Evolutionary conservation across 2,113 vertebrate genomes (phyloP), one percentile per base, ranked within the genome.

Genomic region (Cyanocitta stelleri): DNA sequence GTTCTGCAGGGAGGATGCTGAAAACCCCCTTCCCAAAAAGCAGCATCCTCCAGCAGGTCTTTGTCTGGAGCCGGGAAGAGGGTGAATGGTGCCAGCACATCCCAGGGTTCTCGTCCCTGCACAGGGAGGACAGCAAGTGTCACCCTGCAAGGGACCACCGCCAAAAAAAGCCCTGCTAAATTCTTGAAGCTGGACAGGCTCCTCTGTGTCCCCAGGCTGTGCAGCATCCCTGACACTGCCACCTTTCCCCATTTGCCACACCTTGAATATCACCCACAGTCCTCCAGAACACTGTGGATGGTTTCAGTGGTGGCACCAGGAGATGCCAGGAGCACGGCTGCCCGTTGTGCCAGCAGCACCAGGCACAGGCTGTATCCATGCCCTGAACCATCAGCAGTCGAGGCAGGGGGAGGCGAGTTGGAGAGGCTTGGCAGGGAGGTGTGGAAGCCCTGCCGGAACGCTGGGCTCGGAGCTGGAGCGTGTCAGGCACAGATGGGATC

Each of bases 401-500:
- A 67, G 89, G 74, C 73, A 9, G 54, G 74, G 68, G 82, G 52
- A 73, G 66, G 66, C 2, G 13, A 79, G 67, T 11, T n/a, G 26
- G 56, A 15, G 13, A 0, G 16, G 29, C 59, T 73, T 78, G 75
- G 75, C 78, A 69, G 69, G 84, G 87, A 58, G 74, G 49, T 77
- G 74, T 46, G 84, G 56, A 87, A 85, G 79, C 30, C 35, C 41
- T 54, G 73, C 87, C 2, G 54, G 77, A 89, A 71, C 23, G 0
- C 56, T 9, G 30, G 81, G 73, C 90, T 76, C 2, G 39, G 92
- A 93, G 90, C 95, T 85, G 96, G 90, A 93, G 88, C 79, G 29
- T 90, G 85, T 85, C 92, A 62, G 67, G 62, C 85, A 63, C 90
- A 90, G 90, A 91, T 91, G 90, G 92, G 90, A 92, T 93, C 8